Conservation (phyloP, 2,797 vertebrate species). For the Anniella stebbinsi region DNA sequence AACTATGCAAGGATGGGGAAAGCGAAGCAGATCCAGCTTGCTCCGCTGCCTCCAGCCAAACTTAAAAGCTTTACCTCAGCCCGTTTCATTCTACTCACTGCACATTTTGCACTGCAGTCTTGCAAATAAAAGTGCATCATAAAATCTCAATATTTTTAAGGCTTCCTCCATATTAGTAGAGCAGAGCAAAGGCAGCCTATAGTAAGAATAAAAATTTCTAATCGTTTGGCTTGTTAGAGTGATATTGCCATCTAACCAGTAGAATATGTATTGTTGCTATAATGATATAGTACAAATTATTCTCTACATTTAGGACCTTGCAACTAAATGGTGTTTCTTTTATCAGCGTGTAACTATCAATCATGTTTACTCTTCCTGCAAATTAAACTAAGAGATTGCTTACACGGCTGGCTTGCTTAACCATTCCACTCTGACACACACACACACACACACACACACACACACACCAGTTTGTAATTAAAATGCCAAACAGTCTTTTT, state of each 20-base stretch:
- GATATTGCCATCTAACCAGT: not conserved
- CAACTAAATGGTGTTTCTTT: not conserved
- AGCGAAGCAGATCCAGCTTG: not conserved
- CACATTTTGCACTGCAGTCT: no score
- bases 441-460: no score
- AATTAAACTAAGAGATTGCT: not conserved
- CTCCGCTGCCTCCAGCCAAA: constrained; percentile 17
- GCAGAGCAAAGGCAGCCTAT: not conserved
- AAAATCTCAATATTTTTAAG: no score
- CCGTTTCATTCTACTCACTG: no score
- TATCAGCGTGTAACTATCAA: no score
- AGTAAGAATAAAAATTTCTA: not conserved
- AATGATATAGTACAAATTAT: not conserved
- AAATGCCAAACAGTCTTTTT: not conserved
- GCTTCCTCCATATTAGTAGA: not conserved
- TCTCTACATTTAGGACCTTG: not conserved
- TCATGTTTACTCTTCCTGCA: not conserved
- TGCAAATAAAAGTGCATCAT: no score
- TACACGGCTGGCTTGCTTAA: not conserved
- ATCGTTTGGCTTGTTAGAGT: not conserved
- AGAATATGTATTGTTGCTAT: not conserved
- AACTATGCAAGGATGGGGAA: not conserved
- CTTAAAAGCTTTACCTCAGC: not conserved
- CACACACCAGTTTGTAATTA: not conserved
- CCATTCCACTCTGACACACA: not conserved